Evolutionary conservation across 2,888 invertebrate species (phyloP).

Genomic region (Agonopterix arenella): DNA sequence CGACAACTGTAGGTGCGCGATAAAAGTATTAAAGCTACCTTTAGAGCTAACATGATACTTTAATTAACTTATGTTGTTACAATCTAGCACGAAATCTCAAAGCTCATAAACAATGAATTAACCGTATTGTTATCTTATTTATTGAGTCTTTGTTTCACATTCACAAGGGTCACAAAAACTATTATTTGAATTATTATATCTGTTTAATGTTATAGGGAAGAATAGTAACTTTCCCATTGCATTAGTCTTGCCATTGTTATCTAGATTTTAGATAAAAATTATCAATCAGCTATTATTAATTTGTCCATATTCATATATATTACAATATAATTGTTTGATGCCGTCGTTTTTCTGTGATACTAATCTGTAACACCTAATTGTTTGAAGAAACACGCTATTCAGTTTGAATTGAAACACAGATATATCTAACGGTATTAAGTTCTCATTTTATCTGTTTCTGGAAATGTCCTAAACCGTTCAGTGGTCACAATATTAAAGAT

Average conservation of each 20-base stretch:
- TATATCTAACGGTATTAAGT: no score
- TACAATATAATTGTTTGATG: slow-evolving; percentile 2
- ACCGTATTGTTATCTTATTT: slow-evolving; percentile 26
- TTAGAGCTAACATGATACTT: slow-evolving; percentile 1
- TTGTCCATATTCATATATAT: slow-evolving; percentile 10
- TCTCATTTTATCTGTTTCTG: no score
- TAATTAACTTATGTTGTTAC: slow-evolving; percentile 18
- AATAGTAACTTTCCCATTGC: slow-evolving; percentile 26
- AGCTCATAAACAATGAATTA: slow-evolving; percentile 29
- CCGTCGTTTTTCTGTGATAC: no score
- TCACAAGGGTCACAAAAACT: slow-evolving; percentile 34
- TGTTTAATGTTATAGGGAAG: slow-evolving; percentile 7
- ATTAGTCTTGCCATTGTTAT: slow-evolving; percentile 25
- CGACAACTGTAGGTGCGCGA: no score
- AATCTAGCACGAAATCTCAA: slow-evolving; percentile 26
- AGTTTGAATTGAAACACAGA: no score
- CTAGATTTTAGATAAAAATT: slow-evolving; percentile 24
- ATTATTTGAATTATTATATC: slow-evolving; percentile 15
- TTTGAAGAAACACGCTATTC: no score
- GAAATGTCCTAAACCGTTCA: no score
- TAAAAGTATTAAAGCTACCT: no score
- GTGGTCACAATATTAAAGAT: no score
- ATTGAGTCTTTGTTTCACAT: slow-evolving; percentile 35
- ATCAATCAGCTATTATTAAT: slow-evolving; percentile 26
- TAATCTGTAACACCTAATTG: no score